A percentile compares a stretch with the other conserved stretches of the same genome.
These are phyloP conservation scores for Plutomurus gul DNA, from an alignment of 1,140 invertebrate species.

Conservation along the genomic window DNA sequence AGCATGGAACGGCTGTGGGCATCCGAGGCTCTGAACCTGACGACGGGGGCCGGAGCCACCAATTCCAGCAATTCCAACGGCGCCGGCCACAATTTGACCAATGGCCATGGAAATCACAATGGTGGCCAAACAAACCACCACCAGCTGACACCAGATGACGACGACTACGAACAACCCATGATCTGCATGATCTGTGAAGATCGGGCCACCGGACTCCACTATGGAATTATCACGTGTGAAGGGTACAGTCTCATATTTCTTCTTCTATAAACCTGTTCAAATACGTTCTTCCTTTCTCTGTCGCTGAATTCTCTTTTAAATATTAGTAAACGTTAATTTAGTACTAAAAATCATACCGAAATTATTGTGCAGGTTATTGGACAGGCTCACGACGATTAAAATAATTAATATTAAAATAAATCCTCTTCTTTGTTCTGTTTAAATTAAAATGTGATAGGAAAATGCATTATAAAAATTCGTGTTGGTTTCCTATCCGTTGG, in stretches of 20 bases:
- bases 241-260: conserved; percentile 68
- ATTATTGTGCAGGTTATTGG: too few relatives aligned
- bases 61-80: conserved; percentile 55
- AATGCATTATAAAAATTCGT: too few relatives aligned
- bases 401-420: too few relatives aligned
- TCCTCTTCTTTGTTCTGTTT: too few relatives aligned
- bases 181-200: conserved; percentile 98
- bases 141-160: conserved; percentile 56
- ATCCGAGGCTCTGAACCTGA: conserved; percentile 55
- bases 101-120: conserved; percentile 31
- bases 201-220: conserved; percentile 94
- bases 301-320: neutral
- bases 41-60: conserved; percentile 53
- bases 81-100: conserved; percentile 39
- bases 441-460: too few relatives aligned
- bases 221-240: conserved; percentile 97
- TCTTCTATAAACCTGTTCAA: conserved; percentile 11
- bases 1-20: conserved; percentile 92
- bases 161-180: conserved; percentile 90
- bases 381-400: too few relatives aligned
- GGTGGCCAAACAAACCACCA: conserved; percentile 58
- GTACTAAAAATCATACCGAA: too few relatives aligned
- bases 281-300: conserved; percentile 36
- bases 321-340: neutral
- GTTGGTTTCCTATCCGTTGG: too few relatives aligned